Conservation (phyloP, 1,140 invertebrate genomes). For the Helicoverpa armigera region DNA sequence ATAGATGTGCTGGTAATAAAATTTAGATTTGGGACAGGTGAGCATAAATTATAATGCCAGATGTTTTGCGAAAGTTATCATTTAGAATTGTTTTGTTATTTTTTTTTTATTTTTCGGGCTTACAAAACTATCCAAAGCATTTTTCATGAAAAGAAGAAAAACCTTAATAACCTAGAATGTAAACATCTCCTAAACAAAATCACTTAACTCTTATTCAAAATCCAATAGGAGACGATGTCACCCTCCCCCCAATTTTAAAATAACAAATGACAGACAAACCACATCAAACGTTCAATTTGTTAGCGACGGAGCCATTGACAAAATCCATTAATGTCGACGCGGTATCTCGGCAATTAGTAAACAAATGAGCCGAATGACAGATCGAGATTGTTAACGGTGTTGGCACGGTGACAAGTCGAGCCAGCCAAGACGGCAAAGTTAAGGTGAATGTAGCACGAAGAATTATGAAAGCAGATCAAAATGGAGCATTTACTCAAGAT, state of each 20-base stretch:
- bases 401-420: slow-evolving; percentile 75
- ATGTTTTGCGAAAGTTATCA: background rate
- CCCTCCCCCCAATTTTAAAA: slow-evolving; percentile 32
- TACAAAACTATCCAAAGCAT: too few relatives aligned
- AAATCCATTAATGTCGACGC: slow-evolving; percentile 81
- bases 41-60: slow-evolving; percentile 24
- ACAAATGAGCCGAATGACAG: slow-evolving; percentile 83
- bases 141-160: background rate
- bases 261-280: slow-evolving; percentile 60
- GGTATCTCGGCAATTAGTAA: slow-evolving; percentile 80
- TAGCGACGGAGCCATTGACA: slow-evolving; percentile 77
- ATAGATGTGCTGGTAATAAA: slow-evolving; percentile 60
- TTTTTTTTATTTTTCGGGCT: background rate
- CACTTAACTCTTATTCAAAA: slow-evolving; percentile 22
- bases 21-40: slow-evolving; percentile 38
- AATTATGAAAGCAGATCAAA: slow-evolving; percentile 8
- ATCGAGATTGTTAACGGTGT: slow-evolving; percentile 66
- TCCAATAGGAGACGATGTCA: slow-evolving; percentile 13
- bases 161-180: too few relatives aligned
- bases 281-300: slow-evolving; percentile 78
- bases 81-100: slow-evolving; percentile 8
- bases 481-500: background rate
- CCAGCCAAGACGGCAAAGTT: slow-evolving; percentile 49
- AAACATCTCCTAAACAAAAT: slow-evolving; percentile 6
- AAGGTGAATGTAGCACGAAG: slow-evolving; percentile 55